These are phyloP conservation scores for Syrrhaptes paradoxus DNA, from an alignment of 2,113 vertebrate species.

Conservation along the genomic window DNA sequence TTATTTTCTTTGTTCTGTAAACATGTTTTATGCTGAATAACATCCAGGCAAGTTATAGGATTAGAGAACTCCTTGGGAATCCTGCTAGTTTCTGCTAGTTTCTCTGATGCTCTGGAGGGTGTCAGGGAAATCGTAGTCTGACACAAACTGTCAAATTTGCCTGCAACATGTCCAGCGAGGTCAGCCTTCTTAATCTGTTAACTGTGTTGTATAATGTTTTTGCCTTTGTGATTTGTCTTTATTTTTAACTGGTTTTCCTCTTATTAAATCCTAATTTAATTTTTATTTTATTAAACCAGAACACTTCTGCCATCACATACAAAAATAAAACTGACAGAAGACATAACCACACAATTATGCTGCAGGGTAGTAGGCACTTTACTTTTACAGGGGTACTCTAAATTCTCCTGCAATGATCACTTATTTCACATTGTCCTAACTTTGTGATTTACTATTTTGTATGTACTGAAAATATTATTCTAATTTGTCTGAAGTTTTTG, in stretches of 20 bases:
- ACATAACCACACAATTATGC: neutral
- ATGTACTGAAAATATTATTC: neutral
- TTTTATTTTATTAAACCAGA: neutral
- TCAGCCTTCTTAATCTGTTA: neutral
- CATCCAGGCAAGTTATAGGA: neutral
- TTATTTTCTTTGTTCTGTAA: conserved; percentile 67
- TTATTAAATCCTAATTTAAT: neutral
- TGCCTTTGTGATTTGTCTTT: neutral
- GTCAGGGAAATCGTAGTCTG: neutral
- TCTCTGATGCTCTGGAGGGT: neutral
- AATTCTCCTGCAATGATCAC: neutral
- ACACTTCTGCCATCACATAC: neutral
- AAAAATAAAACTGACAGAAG: neutral
- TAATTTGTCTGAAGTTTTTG: neutral
- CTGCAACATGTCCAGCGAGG: neutral
- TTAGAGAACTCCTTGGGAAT: conserved; percentile 11
- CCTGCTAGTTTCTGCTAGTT: neutral
- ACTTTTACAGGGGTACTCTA: neutral
- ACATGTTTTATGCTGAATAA: conserved; percentile 55
- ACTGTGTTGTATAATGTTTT: neutral
- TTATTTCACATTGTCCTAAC: neutral
- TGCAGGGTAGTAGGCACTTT: neutral
- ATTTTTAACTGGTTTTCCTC: neutral
- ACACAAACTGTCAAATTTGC: neutral
- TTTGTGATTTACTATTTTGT: neutral